Evolutionary conservation across 1,140 invertebrate species (phyloP), one percentile per base, ranked within the genome.

Genomic region (Drosophila carrolli): DNA sequence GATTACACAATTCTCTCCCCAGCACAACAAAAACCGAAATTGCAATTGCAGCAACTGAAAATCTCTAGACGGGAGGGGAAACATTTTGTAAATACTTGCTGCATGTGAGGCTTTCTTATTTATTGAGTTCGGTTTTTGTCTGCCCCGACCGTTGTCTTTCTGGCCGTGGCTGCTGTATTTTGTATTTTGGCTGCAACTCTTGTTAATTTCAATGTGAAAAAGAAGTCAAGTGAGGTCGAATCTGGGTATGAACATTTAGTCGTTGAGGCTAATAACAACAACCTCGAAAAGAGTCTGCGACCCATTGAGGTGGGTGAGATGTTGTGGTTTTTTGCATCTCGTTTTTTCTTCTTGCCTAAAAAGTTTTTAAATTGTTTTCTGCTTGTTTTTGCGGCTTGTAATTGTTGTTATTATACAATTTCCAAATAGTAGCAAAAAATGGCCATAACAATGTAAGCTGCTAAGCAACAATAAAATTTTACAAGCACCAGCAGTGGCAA

Each of bases 391-490:
- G 71, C 81, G 54, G 62, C 75, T 70, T 73, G 75, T 82, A 82
- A 83, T 83, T 82, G 67, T 79, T 86, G 79, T 82, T 82, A 88
- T 86, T 86, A 86, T 82, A 86, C 83, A 86, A 86, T 88, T 88
- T 75, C 47, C 65, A 71, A 75, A 50, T 61, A 35, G 38, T 37
- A 53, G 47, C 37, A 67, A 61, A 66, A 71, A 66, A 75, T 67
- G 62, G 56, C 74, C 60, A 32, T 68, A 53, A 72, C 81, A 67
- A 81, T 81, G 78, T 77, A 73, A 81, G 60, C 78, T 60, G 62
- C 71, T 32, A 56, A 53, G 73, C 48, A 77, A 78, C 75, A 79
- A 73, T 67, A 75, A 71, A 61, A 66, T 70, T 66, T 38, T 77
- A 77, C 75, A 68, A 76, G 56, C 50, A 55, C 53, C 41, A 43